Percentiles rank a stretch among this genome's conserved stretches.
phyloP scores from a whole-genome alignment of 2,888 invertebrate species.

The Nowickia ferox region DNA sequence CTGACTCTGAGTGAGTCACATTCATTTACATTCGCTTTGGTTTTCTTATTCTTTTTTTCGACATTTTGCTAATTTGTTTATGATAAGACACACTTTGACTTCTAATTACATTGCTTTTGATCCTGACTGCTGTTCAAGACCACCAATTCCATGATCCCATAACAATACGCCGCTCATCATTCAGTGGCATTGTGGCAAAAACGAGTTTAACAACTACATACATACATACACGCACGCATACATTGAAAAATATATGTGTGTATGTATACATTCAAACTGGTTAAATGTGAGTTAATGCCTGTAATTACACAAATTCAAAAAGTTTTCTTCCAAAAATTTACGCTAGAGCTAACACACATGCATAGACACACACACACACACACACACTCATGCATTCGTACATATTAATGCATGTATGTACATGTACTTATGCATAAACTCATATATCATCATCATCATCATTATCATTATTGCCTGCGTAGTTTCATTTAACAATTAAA shows the following conservation, averaged over 20 bases:
- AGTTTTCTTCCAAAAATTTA: slow-evolving; percentile 19
- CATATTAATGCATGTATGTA: too few relatives aligned
- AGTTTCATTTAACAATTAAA: slow-evolving; percentile 62
- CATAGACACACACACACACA: background rate
- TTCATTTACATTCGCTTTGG: background rate
- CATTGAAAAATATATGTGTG: too few relatives aligned
- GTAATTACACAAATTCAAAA: slow-evolving; percentile 27
- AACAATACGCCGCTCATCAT: slow-evolving; percentile 14
- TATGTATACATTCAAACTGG: too few relatives aligned
- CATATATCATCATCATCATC: slow-evolving; percentile 1
- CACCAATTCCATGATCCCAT: background rate
- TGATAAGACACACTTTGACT: slow-evolving; percentile 60
- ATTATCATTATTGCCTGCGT: background rate
- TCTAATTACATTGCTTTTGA: slow-evolving; percentile 60
- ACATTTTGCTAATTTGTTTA: slow-evolving; percentile 68
- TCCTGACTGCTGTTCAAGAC: background rate
- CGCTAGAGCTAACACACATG: background rate
- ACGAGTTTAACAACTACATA: slow-evolving; percentile 3
- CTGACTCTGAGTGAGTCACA: slow-evolving; percentile 14
- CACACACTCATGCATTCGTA: background rate
- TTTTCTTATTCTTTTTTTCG: slow-evolving; percentile 16
- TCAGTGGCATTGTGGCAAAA: slow-evolving; percentile 27
- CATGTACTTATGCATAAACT: background rate
- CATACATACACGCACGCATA: too few relatives aligned
- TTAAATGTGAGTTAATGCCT: slow-evolving; percentile 14